A percentile compares a stretch with the other conserved stretches of the same genome.
Evolutionary conservation across 2,888 invertebrate species (phyloP).

Genomic region (Meteorus cinctellus): DNA sequence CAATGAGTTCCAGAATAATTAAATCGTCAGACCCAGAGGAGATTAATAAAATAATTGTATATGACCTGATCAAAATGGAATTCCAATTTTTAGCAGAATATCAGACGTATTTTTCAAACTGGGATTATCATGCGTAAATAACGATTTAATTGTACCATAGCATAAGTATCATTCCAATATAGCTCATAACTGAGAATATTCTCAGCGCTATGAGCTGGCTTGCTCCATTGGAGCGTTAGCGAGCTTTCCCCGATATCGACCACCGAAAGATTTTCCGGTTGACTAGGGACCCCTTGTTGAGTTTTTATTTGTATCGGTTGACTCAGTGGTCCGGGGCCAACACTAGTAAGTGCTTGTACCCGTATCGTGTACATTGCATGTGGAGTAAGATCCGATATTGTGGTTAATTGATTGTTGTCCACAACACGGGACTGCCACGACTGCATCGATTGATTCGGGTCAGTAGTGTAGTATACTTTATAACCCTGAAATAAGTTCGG

Average conservation of each 20-base stretch:
- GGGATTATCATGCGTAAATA: background rate
- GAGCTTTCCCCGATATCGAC: slow-evolving; percentile 92
- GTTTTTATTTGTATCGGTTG: slow-evolving; percentile 98
- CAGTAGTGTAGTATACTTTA: slow-evolving; percentile 96
- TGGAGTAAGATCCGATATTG: slow-evolving; percentile 92
- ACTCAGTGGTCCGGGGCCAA: slow-evolving; percentile 96
- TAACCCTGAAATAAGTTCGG: slow-evolving; percentile 82
- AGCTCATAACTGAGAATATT: slow-evolving; percentile 96
- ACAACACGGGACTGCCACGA: slow-evolving; percentile 96
- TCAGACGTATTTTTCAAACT: too few relatives aligned
- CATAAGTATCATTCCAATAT: slow-evolving; percentile 98
- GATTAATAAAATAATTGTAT: background rate
- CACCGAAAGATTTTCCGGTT: slow-evolving; percentile 92
- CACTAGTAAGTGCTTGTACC: slow-evolving; percentile 94
- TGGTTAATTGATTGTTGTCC: slow-evolving; percentile 93
- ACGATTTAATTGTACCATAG: slow-evolving; percentile 76
- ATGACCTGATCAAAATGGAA: too few relatives aligned
- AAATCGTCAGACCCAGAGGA: too few relatives aligned
- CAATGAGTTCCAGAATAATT: too few relatives aligned
- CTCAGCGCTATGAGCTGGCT: slow-evolving; percentile 93
- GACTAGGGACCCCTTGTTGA: slow-evolving; percentile 98
- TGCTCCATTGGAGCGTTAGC: slow-evolving; percentile 93
- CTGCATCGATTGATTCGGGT: slow-evolving; percentile 88
- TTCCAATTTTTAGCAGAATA: too few relatives aligned
- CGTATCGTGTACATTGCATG: slow-evolving; percentile 95